phyloP scores from a whole-genome alignment of 1,140 invertebrate species.

The Dolichoris vasculosae region DNA sequence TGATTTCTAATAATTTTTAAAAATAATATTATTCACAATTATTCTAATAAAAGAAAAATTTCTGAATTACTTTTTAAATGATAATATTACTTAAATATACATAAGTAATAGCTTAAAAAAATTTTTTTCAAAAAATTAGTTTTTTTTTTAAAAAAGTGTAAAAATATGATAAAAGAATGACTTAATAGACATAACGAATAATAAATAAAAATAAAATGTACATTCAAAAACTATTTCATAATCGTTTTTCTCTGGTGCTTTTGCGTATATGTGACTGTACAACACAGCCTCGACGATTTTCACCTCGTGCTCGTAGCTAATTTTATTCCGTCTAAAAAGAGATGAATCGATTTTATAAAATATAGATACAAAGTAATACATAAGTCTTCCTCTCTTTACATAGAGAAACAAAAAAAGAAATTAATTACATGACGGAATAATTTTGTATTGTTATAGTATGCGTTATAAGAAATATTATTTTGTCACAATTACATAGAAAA shows the following conservation, averaged over 20 bases:
- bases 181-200: background rate
- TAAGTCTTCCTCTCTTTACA: conserved; percentile 40
- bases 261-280: conserved; percentile 35
- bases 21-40: background rate
- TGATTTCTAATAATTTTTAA: background rate
- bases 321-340: conserved; percentile 29
- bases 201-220: background rate
- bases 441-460: conserved; percentile 17
- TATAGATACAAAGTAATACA: conserved; percentile 32
- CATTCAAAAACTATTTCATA: conserved; percentile 23
- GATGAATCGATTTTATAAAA: background rate
- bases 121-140: background rate
- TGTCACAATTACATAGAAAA: conserved; percentile 15
- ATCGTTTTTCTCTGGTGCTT: conserved; percentile 35
- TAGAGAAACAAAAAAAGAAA: conserved; percentile 23
- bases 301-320: conserved; percentile 10
- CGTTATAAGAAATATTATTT: conserved; percentile 16
- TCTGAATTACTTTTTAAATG: too few relatives aligned
- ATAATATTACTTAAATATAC: background rate
- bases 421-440: conserved; percentile 9
- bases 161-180: background rate
- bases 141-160: background rate
- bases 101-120: background rate
- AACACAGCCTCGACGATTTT: conserved; percentile 28
- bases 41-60: background rate